A percentile compares a stretch with the other conserved stretches of the same genome.
Evolutionary conservation across 2,113 vertebrate genomes (phyloP).

Genomic region (Dicaeum eximium): DNA sequence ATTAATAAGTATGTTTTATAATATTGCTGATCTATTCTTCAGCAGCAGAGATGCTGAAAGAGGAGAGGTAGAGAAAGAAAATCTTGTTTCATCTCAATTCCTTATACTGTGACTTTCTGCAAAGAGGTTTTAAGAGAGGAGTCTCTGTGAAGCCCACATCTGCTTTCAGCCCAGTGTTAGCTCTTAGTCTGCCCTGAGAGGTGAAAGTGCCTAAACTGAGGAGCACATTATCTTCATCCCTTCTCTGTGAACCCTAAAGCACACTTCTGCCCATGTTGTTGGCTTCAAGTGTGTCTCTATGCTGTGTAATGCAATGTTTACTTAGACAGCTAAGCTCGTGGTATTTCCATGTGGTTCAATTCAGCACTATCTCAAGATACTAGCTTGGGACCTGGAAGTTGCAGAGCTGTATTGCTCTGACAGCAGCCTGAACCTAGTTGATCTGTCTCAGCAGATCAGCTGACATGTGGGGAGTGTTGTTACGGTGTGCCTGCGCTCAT

Average conservation of each 20-base stretch:
- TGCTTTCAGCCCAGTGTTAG: neutral
- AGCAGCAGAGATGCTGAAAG: neutral
- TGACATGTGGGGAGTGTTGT: neutral
- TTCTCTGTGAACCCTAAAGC: neutral
- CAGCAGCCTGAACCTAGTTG: neutral
- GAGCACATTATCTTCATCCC: neutral
- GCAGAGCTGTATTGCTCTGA: neutral
- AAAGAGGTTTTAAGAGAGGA: neutral
- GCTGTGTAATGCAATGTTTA: neutral
- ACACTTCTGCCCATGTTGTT: neutral
- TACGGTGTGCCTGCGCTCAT: fast-evolving
- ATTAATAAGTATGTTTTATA: neutral
- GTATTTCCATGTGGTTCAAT: neutral
- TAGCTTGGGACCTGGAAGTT: neutral
- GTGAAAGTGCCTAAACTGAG: neutral
- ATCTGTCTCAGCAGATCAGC: neutral
- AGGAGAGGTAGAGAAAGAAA: neutral
- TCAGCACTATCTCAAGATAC: neutral
- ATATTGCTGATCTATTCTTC: neutral
- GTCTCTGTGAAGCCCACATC: neutral
- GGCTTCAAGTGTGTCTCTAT: neutral
- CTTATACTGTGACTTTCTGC: neutral
- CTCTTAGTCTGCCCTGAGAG: neutral
- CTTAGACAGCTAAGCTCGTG: neutral
- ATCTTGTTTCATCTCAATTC: neutral